Evolutionary conservation across 2,113 vertebrate genomes (phyloP).

Genomic region (Todiramphus saurophagus): DNA sequence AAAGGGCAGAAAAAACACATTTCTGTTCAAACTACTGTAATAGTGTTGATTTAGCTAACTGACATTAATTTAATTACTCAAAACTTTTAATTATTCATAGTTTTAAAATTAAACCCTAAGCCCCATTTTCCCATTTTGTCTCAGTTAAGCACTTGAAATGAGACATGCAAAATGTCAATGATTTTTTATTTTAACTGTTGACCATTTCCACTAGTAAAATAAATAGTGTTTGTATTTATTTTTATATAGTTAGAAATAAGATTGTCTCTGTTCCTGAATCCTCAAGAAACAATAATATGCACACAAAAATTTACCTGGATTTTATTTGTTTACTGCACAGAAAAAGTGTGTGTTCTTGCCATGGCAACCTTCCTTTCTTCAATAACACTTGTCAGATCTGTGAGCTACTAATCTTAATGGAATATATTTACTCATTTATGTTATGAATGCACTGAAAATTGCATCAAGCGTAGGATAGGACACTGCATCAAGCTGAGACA

Average conservation of each 20-base stretch:
- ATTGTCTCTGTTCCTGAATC: not conserved
- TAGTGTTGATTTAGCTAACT: not conserved
- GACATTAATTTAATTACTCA: not conserved
- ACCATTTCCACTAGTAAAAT: not conserved
- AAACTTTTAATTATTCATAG: not conserved
- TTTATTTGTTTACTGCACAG: not conserved
- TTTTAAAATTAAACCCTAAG: not conserved
- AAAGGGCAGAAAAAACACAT: not conserved
- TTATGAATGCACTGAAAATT: not conserved
- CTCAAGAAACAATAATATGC: not conserved
- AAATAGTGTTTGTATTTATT: not conserved
- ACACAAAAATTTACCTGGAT: not conserved
- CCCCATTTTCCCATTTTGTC: not conserved
- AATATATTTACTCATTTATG: constrained; percentile 22
- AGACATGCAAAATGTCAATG: not conserved
- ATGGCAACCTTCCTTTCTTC: constrained; percentile 27
- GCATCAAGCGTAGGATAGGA: not conserved
- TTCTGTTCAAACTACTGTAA: not conserved
- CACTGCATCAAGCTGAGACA: not conserved
- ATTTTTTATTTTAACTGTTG: not conserved
- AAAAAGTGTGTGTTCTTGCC: constrained; percentile 14
- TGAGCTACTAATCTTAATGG: not conserved
- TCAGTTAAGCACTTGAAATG: not conserved
- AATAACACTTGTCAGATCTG: not conserved
- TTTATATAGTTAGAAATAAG: not conserved